phyloP scores from a whole-genome alignment of 2,797 vertebrate genomes.

The Acrossocheilus fasciatus region DNA sequence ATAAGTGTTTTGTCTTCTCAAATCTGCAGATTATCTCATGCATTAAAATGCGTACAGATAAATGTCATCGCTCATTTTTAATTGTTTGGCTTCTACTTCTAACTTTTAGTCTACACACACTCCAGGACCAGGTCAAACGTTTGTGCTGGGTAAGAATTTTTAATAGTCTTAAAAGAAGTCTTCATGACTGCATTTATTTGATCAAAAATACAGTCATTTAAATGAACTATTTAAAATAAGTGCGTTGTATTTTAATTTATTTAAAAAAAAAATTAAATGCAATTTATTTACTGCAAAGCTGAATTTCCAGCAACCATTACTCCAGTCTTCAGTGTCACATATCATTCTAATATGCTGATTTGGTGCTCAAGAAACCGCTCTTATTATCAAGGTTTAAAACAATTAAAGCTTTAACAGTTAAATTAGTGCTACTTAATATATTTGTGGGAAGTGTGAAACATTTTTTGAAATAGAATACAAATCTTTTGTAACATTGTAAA shows the following conservation, averaged over 20 bases:
- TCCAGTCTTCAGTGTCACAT: background rate
- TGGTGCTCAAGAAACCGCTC: background rate
- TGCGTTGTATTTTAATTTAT: background rate
- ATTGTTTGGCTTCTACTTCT: background rate
- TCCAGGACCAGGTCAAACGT: background rate
- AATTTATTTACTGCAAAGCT: background rate
- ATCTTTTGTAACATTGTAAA: background rate
- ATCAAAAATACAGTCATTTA: background rate
- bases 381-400: background rate
- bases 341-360: background rate
- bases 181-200: background rate
- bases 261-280: background rate
- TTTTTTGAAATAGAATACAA: background rate
- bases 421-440: background rate
- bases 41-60: background rate
- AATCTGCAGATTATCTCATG: slow-evolving; percentile 1
- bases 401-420: background rate
- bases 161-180: background rate
- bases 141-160: background rate
- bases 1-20: background rate
- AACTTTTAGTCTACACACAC: background rate
- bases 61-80: background rate
- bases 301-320: background rate
- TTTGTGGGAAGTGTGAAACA: background rate
- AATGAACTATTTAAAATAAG: background rate